Evolutionary conservation across 92 coral and sea anemone species (phyloP), one percentile per base, ranked within the genome.

Genomic region (Plumapathes pennacea): DNA sequence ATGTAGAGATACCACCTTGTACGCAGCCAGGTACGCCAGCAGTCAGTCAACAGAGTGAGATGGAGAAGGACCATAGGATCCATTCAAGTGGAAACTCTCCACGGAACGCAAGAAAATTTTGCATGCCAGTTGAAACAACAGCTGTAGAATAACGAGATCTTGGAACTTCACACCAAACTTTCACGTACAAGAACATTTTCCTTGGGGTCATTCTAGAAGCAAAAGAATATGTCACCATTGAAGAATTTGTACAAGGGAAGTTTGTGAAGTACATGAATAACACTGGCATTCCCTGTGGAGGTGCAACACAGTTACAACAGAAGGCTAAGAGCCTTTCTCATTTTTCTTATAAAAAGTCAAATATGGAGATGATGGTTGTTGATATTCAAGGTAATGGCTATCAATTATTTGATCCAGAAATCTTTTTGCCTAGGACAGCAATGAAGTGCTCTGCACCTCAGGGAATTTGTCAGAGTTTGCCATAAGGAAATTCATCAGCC

Each of bases 171-270:
- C n/a, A n/a, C n/a, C n/a, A 61, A 24, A 38, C 32, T 39, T 42
- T 61, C 39, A 23, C 20, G 13, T 71, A 60, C 27, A 72, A 71
- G 18, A 71, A 10, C 44, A 60, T 71, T 33, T 71, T 38, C 39
- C 39, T 71, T 44, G 70, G 78, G 6, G 60, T 38, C 37, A 46
- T 57, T 32, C 48, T 36, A 44, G 26, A 43, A 10, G 63, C 52
- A n/a, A n/a, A n/a, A 9, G 71, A 52, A 42, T 36, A 39, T 12
- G 71, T 72, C 55, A 38, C 64, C n/a, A 33, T 72, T 12, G 80
- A 73, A 43, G 80, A 73, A 42, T 53, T 60, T 54, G 59, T 62
- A 13, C 62, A 62, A 8, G 80, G 80, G 17, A 40, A 50, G 19
- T 27, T 62, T 37, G 60, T 23, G 11, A 73, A 62, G 47, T 46